These are phyloP conservation scores for Solenopsis invicta DNA, from an alignment of 1,140 invertebrate species.

Conservation along the genomic window DNA sequence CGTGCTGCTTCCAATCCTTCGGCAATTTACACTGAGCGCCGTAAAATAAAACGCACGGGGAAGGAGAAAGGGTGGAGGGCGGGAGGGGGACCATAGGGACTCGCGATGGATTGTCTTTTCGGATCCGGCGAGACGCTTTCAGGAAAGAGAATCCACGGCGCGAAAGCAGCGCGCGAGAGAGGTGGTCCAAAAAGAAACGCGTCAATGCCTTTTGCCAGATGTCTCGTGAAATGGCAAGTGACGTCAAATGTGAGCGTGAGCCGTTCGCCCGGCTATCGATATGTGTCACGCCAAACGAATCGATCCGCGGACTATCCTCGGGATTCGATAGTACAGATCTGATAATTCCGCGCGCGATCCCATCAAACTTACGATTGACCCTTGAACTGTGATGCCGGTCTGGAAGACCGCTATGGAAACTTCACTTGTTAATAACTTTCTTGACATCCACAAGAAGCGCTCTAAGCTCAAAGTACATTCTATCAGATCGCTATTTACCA, in stretches of 20 bases:
- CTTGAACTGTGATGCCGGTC: too few relatives aligned
- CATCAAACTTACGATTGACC: background rate
- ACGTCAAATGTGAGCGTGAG: background rate
- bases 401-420: too few relatives aligned
- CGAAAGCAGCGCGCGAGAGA: conserved; percentile 41
- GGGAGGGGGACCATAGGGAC: conserved; percentile 40
- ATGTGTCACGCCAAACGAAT: conserved; percentile 28
- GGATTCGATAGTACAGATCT: background rate
- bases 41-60: conserved; percentile 68
- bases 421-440: too few relatives aligned
- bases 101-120: conserved; percentile 60
- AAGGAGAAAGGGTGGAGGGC: background rate
- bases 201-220: conserved; percentile 41
- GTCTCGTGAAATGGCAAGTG: conserved; percentile 45
- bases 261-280: conserved; percentile 5
- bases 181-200: conserved; percentile 35
- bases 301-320: background rate
- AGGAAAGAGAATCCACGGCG: conserved; percentile 27
- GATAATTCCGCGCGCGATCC: background rate
- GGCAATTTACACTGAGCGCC: conserved; percentile 78
- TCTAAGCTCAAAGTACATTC: too few relatives aligned
- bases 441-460: too few relatives aligned
- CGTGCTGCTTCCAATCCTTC: conserved; percentile 80
- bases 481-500: too few relatives aligned
- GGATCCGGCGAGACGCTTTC: conserved; percentile 55